Conservation (phyloP, 2,113 vertebrate genomes). For the Tauraco erythrolophus region DNA sequence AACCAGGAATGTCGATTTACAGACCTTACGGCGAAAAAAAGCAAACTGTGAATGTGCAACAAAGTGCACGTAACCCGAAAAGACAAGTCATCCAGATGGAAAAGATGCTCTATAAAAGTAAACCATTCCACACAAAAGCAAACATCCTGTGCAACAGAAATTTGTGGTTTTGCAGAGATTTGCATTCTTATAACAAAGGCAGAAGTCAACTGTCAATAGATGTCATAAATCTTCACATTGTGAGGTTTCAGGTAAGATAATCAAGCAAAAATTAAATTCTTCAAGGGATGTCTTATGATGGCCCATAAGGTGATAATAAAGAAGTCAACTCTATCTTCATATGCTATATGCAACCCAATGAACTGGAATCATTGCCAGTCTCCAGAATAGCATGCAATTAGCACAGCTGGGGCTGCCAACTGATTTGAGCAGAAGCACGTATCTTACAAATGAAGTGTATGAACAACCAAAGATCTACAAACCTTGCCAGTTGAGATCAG, state of each 20-base stretch:
- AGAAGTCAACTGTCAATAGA: background rate
- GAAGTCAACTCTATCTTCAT: background rate
- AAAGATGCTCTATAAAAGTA: background rate
- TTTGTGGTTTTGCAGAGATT: background rate
- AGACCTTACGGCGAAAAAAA: background rate
- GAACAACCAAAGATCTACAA: background rate
- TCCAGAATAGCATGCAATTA: background rate
- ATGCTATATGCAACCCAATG: background rate
- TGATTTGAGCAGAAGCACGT: background rate
- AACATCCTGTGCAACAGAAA: background rate
- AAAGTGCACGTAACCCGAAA: conserved; percentile 36
- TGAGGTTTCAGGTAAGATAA: background rate
- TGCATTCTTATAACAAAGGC: background rate
- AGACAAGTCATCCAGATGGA: conserved; percentile 30
- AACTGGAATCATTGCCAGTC: background rate
- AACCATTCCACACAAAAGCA: background rate
- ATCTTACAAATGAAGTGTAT: background rate
- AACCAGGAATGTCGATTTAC: background rate
- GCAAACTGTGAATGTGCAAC: background rate
- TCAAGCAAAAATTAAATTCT: background rate
- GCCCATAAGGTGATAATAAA: background rate
- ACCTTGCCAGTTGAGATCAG: background rate
- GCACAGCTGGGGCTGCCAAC: background rate
- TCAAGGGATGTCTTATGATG: background rate
- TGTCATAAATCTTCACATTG: background rate